phyloP scores from a whole-genome alignment of 2,113 vertebrate genomes.

The Spea multiplicata region DNA sequence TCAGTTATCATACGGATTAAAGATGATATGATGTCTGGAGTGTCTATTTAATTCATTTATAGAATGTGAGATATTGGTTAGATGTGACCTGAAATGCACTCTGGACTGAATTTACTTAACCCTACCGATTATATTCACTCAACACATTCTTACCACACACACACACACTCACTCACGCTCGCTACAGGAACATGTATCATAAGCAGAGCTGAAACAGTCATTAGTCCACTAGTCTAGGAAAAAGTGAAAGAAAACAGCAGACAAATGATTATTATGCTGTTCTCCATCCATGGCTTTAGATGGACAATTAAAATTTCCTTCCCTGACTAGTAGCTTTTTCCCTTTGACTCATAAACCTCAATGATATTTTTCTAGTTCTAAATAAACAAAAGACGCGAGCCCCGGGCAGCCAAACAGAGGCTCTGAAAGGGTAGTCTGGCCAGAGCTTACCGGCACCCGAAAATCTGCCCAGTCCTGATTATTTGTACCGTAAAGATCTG shows the following conservation, averaged over 20 bases:
- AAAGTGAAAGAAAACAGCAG: not conserved
- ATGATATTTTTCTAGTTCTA: not conserved
- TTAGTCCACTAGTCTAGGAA: not conserved
- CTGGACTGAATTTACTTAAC: not conserved
- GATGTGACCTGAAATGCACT: not conserved
- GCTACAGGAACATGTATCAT: not conserved
- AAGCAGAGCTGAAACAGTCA: not conserved
- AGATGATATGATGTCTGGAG: too few relatives aligned
- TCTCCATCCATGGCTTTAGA: not conserved
- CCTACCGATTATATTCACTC: not conserved
- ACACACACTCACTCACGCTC: not conserved
- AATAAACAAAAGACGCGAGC: not conserved
- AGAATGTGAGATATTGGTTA: too few relatives aligned
- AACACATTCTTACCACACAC: not conserved
- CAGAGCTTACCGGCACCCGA: too few relatives aligned
- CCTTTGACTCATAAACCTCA: slow-evolving; percentile 2
- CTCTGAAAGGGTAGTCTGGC: too few relatives aligned
- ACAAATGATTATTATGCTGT: not conserved
- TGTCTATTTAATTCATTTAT: too few relatives aligned
- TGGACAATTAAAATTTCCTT: not conserved
- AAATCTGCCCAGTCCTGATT: too few relatives aligned
- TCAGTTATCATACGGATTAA: too few relatives aligned
- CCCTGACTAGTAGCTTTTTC: not conserved
- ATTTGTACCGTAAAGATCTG: too few relatives aligned
- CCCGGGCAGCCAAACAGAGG: not conserved